phyloP scores from a whole-genome alignment of 2,797 vertebrate species.

The Enteromius argenteus region DNA sequence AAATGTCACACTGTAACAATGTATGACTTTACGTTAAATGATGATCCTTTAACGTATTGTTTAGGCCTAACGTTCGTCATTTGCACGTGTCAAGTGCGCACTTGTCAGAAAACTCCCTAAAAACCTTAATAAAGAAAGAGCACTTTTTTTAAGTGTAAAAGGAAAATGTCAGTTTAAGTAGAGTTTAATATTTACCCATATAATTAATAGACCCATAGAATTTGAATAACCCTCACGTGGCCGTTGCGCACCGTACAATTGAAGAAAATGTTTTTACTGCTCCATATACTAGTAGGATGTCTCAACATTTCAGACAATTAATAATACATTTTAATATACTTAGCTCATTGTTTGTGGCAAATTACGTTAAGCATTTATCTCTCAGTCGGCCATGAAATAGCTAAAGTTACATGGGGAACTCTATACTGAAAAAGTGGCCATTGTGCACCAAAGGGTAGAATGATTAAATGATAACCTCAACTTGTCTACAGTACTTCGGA shows the following conservation, averaged over 20 bases:
- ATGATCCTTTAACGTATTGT: background rate
- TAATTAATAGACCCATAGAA: too few species aligned
- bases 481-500: background rate
- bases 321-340: background rate
- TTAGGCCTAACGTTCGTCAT: background rate
- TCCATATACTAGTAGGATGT: background rate
- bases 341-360: background rate
- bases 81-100: background rate
- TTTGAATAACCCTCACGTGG: background rate
- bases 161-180: background rate
- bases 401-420: background rate
- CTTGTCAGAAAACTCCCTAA: background rate
- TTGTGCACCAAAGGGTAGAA: background rate
- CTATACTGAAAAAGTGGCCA: background rate
- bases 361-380: background rate
- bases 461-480: background rate
- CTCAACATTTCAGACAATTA: background rate
- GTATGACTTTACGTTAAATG: background rate
- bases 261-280: background rate
- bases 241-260: background rate
- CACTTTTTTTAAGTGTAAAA: background rate
- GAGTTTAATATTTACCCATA: background rate
- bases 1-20: too few species aligned
- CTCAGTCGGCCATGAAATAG: background rate
- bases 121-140: background rate